Evolutionary conservation across 1,140 invertebrate genomes (phyloP), one percentile per base, ranked within the genome.

Genomic region (Elymnias hypermnestra): DNA sequence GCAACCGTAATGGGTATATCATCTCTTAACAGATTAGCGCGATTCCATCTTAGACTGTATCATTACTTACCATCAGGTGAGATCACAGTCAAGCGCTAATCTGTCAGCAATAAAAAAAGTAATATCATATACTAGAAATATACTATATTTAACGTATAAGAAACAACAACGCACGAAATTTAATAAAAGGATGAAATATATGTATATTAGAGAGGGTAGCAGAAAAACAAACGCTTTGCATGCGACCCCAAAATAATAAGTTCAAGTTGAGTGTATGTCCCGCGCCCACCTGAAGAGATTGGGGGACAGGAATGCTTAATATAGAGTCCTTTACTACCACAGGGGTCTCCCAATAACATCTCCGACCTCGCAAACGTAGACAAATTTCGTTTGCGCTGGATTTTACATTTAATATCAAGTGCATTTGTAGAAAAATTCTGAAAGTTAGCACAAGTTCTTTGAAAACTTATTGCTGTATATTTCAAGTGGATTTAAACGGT

Each of bases 221-320:
- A 66, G 70, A 78, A 78, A 83, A 79, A 83, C 74, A 79, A 70
- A 65, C 56, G 58, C 59, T 62, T 69, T 62, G 57, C 65, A 71
- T 66, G 58, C 59, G 62, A 57, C 57, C 63, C 65, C 62, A 56
- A 77, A 81, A 75, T 77, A 83, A 83, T 83, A 83, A 81, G 69
- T 72, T 76, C 63, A 66, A 79, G 62, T 73, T 60, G 72, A 77
- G 65, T 66, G 59, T 72, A 73, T 72, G 69, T 57, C 60, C 62
- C 61, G 65, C 57, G 61, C 77, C 65, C 72, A 81, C 76, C 74
- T 81, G 69, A 71, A 72, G 67, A 78, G 70, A 76, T 74, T 74
- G 69, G 74, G 68, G 71, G 60, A 69, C 67, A 70, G 69, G 72
- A 83, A 83, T 83, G 74, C 79, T 78, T 83, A 83, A 83, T 83